Evolutionary conservation across 2,797 vertebrate genomes (phyloP).

Genomic region (Bufotes viridis): DNA sequence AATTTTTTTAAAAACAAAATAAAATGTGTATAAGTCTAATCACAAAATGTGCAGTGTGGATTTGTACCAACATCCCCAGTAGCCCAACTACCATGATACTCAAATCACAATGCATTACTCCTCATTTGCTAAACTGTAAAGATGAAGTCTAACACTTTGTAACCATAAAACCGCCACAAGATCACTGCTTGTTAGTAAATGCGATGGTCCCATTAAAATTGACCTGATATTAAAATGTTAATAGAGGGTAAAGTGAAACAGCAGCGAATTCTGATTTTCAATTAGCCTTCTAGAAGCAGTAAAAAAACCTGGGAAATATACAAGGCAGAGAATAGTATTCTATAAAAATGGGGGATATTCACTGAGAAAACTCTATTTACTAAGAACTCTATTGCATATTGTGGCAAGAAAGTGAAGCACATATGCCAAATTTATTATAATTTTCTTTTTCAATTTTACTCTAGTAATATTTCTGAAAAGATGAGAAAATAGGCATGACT

Average conservation of each 20-base stretch:
- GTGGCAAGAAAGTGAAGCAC: not conserved
- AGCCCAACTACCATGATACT: not conserved
- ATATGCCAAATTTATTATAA: not conserved
- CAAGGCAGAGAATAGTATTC: not conserved
- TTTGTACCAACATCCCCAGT: not conserved
- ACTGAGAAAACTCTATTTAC: not conserved
- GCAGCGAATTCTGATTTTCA: conserved; percentile 3
- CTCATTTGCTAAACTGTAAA: conserved; percentile 4
- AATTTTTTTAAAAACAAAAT: not conserved
- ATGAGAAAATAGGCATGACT: no score
- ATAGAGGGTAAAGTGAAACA: conserved; percentile 12
- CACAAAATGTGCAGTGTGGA: not conserved
- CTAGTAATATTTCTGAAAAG: not conserved
- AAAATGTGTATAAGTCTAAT: not conserved
- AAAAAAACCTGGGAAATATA: conserved; percentile 3
- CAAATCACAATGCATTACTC: not conserved
- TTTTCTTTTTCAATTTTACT: not conserved
- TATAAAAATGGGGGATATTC: not conserved
- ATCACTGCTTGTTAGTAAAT: conserved; percentile 15
- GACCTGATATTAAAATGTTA: conserved; percentile 25
- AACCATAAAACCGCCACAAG: not conserved
- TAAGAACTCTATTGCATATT: not conserved
- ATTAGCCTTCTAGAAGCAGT: not conserved
- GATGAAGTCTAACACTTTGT: not conserved
- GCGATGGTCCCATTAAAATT: not conserved